Conservation (phyloP, 2,888 invertebrate genomes). For the Venusia cambrica region DNA sequence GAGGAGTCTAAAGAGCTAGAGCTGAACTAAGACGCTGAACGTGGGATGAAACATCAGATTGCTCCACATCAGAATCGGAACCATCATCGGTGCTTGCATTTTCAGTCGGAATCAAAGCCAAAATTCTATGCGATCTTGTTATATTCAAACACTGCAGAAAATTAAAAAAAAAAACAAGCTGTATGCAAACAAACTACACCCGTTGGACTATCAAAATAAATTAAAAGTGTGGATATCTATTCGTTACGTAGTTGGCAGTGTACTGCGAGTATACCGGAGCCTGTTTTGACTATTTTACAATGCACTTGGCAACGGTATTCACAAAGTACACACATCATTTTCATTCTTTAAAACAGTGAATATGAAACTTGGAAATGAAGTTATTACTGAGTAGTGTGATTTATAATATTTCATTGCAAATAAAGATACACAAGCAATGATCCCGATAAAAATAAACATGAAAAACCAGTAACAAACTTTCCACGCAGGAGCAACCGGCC, state of each 20-base stretch:
- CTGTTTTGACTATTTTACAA: neutral
- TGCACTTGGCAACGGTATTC: slow-evolving; percentile 1
- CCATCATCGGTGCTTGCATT: neutral
- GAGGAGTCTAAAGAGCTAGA: too few species aligned
- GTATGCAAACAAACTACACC: slow-evolving; percentile 1
- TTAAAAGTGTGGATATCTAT: neutral
- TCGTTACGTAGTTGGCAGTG: neutral
- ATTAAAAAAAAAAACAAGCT: neutral
- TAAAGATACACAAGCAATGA: neutral
- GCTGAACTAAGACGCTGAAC: too few species aligned
- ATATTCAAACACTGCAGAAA: neutral
- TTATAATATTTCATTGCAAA: neutral
- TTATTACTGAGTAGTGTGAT: neutral
- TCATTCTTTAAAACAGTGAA: too few species aligned
- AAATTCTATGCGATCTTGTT: slow-evolving; percentile 1
- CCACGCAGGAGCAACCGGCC: neutral
- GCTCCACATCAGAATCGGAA: slow-evolving; percentile 3
- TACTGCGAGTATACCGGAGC: neutral
- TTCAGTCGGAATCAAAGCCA: neutral
- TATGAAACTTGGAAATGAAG: neutral
- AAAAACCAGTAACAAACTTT: too few species aligned
- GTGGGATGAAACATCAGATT: too few species aligned
- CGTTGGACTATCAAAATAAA: neutral
- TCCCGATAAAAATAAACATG: neutral
- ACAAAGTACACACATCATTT: slow-evolving; percentile 1